Evolutionary conservation across 2,888 invertebrate species (phyloP), one percentile per base, ranked within the genome.

Genomic region (Automeris io): DNA sequence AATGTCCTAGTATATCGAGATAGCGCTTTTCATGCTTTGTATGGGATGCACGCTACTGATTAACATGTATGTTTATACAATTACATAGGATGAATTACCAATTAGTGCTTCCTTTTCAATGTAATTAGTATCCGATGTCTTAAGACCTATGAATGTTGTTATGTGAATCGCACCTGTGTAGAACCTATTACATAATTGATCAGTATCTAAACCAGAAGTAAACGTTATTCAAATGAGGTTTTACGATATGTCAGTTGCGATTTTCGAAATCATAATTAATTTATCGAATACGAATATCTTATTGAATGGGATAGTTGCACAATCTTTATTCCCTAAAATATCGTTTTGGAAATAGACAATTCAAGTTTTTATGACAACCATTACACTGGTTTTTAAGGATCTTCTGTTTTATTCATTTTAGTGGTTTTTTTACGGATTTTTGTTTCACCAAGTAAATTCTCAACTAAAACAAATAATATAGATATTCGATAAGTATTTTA

Each of bases 31-130:
- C n/a, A n/a, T n/a, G n/a, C n/a, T n/a, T n/a, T n/a, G n/a, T n/a
- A n/a, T n/a, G n/a, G n/a, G n/a, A n/a, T n/a, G n/a, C 29, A 29
- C 13, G n/a, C 16, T 16, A 16, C 8, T 8, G 16, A 29, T 29
- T 29, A 29, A 29, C 29, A 29, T n/a, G 16, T n/a, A 23, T 18
- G n/a, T n/a, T 31, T 8, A n/a, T n/a, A 29, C 5, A 18, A 18
- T 18, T 23, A 22, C 5, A 24, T 22, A 37, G 18, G 21, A 19
- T 19, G 19, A 18, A 24, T 18, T 25, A 25, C 9, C 26, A 33
- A 33, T 38, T 25, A 33, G n/a, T 38, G 33, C 26, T 38, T 38
- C 38, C 38, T 38, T 21, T 38, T 33, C 33, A 38, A 33, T 33
- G 9, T 19, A 18, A 33, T n/a, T n/a, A 12, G 21, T 21, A 33